A percentile compares a stretch with the other conserved stretches of the same genome.
phyloP scores from a whole-genome alignment of 2,888 invertebrate species.

The Trichopria drosophilae region DNA sequence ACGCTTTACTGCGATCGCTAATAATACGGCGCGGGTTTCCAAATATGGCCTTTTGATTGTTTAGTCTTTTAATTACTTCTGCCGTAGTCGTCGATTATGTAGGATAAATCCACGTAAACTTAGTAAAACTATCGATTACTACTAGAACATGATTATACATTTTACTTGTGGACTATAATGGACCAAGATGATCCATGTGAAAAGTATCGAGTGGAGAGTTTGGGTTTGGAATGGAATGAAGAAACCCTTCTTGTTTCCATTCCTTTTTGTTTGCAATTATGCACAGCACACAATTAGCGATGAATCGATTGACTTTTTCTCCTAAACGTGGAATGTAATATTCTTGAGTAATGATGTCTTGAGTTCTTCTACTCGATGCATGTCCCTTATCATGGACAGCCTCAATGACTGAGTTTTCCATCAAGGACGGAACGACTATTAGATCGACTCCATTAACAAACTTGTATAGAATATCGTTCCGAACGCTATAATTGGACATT shows the following conservation, averaged over 20 bases:
- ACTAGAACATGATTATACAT: conserved; percentile 5
- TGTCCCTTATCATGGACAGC: neutral
- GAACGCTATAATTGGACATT: neutral
- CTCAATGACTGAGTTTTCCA: neutral
- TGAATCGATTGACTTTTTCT: neutral
- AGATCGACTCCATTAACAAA: neutral
- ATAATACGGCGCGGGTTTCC: too few relatives aligned
- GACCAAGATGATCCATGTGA: too few relatives aligned
- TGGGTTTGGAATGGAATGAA: too few relatives aligned
- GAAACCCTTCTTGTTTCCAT: too few relatives aligned
- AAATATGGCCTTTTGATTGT: conserved; percentile 17
- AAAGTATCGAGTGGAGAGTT: conserved; percentile 15
- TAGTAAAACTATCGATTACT: conserved; percentile 6
- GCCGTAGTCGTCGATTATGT: conserved; percentile 7
- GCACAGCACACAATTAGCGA: conserved; percentile 7
- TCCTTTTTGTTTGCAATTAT: neutral
- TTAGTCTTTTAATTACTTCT: conserved; percentile 22
- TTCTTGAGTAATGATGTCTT: neutral
- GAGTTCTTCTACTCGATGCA: neutral
- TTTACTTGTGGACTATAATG: conserved; percentile 5
- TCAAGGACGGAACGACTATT: neutral
- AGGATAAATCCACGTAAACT: conserved; percentile 16
- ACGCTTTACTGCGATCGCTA: too few relatives aligned
- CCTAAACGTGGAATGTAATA: neutral
- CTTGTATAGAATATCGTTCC: conserved; percentile 1